These are phyloP conservation scores for Platygyra sinensis DNA, from an alignment of 64 coral and sea anemone species.

Conservation along the genomic window DNA sequence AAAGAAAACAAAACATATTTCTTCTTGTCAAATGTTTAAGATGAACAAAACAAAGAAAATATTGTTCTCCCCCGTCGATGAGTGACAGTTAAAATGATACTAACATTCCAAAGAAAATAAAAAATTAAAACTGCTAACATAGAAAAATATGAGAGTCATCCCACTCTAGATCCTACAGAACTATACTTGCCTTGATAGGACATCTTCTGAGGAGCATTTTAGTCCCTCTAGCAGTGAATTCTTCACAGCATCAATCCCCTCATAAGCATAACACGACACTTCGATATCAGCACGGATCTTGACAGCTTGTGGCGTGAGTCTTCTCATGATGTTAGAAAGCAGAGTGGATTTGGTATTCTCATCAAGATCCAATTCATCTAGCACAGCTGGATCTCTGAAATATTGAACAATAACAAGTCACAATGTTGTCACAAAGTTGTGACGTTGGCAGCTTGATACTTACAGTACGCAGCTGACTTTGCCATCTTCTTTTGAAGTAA, in stretches of 20 bases:
- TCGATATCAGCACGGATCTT: conserved; percentile 96
- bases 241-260: conserved; percentile 99
- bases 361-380: conserved; percentile 96
- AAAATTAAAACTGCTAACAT: too few relatives aligned
- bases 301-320: conserved; percentile 96
- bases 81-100: too few relatives aligned
- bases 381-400: conserved; percentile 82
- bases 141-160: neutral
- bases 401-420: neutral
- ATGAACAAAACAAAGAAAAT: too few relatives aligned
- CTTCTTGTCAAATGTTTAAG: too few relatives aligned
- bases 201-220: conserved; percentile 87
- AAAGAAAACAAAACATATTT: too few relatives aligned
- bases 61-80: too few relatives aligned
- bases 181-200: conserved; percentile 82
- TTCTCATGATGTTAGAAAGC: conserved; percentile 79
- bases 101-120: too few relatives aligned
- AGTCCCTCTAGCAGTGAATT: conserved; percentile 83
- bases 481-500: too few relatives aligned
- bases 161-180: neutral
- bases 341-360: conserved; percentile 89
- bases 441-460: too few relatives aligned
- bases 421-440: neutral
- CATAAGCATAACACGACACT: conserved; percentile 97
- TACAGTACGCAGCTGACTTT: too few relatives aligned